Base-by-base conservation (phyloP, 2,888 invertebrate genomes). In the Zygothrica quintamaculata region DNA sequence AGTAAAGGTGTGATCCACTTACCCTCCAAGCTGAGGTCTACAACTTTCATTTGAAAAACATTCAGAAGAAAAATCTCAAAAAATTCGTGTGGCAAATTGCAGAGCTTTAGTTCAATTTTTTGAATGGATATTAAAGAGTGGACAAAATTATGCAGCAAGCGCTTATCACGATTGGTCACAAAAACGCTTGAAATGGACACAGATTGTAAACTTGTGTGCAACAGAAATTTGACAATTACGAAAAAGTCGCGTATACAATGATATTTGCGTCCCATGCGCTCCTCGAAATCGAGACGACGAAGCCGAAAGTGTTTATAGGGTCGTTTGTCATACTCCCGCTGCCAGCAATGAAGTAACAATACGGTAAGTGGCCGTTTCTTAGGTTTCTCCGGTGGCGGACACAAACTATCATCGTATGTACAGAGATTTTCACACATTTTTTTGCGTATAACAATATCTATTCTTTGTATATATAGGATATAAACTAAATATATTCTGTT, bases 331-430 rank as follows among this genome's bases (percentile, higher is more conserved):
- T 89, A 89, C 75, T 90, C 90, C 5, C 89, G 84, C 69, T 90
- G 90, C 91, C 91, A 91, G 46, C 89, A 90, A 13, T 88, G 77
- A 1, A 91, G 68, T 44, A 91, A 65, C 12, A 89, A 47, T 0
- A 62, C 15, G 6, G 69, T 73, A 33, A 84, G 74, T 2, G 46
- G 3, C 1, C 70, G 79, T 0, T 39, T 18, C 33, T 59, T 60
- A 1, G 16, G 0, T 0, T 26, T 37, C 11, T 8, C 1, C 2
- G 15, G 8, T 1, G n/a, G 4, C 9, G 12, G 16, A 9, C 64
- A 58, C 1, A 3, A 6, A 9, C 11, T 18, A 0, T 56, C 51
- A 51, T 62, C 33, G 7, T 70, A 65, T 0, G 7, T 12, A 25
- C 86, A 84, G 3, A 55, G 80, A 22, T 64, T 18, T 1, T 84